Conservation (phyloP, 2,797 vertebrate species). For the Harpagifer antarcticus region DNA sequence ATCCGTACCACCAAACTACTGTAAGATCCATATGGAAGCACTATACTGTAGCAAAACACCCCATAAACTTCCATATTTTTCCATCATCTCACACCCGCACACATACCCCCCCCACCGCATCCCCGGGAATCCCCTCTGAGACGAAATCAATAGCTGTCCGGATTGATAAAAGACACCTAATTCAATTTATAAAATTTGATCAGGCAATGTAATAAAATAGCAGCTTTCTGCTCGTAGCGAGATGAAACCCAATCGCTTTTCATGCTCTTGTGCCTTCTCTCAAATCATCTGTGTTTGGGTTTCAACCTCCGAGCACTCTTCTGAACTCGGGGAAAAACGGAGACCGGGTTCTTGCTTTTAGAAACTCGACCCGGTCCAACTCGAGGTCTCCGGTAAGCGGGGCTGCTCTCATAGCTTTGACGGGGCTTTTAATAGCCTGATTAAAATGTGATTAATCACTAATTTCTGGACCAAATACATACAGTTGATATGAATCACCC, state of each 20-base stretch:
- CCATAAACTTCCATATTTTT: constrained; percentile 50
- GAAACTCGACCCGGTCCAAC: constrained; percentile 61
- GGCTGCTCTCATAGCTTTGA: constrained; percentile 43
- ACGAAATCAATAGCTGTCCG: constrained; percentile 65
- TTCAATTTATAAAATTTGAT: constrained; percentile 77
- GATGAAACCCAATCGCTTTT: constrained; percentile 72
- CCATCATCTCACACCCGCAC: constrained; percentile 56
- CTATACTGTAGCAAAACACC: constrained; percentile 52
- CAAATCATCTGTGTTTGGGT: constrained; percentile 67
- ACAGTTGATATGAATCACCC: constrained; percentile 58
- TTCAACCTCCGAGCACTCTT: constrained; percentile 44
- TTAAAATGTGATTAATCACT: constrained; percentile 68
- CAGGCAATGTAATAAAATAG: constrained; percentile 69
- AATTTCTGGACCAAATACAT: constrained; percentile 49
- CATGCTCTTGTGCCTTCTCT: constrained; percentile 68
- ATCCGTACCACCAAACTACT: constrained; percentile 46
- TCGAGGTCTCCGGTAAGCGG: constrained; percentile 26
- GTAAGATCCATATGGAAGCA: constrained; percentile 59
- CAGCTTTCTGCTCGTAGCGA: constrained; percentile 39
- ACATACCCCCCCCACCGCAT: constrained; percentile 21
- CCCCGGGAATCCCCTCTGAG: constrained; percentile 41
- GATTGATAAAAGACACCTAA: constrained; percentile 68
- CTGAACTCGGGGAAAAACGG: constrained; percentile 28
- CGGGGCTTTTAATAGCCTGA: constrained; percentile 58
- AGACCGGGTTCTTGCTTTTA: constrained; percentile 26